Evolutionary conservation across 2,113 vertebrate species (phyloP), one percentile per base, ranked within the genome.

Genomic region (Miniopterus natalensis): DNA sequence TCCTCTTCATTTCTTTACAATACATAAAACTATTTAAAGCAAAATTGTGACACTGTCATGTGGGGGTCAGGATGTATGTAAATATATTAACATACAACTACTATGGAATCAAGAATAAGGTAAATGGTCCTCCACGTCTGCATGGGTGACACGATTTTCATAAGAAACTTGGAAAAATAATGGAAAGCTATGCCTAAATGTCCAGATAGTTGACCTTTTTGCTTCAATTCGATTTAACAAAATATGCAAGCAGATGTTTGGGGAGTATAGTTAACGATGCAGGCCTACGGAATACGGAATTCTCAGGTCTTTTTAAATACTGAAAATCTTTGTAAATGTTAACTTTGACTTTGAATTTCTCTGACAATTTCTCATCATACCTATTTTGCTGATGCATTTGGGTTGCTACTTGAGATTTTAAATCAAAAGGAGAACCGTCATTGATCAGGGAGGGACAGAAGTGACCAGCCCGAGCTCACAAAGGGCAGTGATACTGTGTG

Each of bases 1-100:
- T 29, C 36, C 13, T 73, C 29, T 11, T 27, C 92, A 73, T 88
- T 81, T 88, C 63, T 86, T 84, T 88, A 90, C 75, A 92, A 84
- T 66, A 73, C n/a, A 86, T 20, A 20, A 4, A 65, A 71, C 23
- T 86, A 6, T 49, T 84, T 65, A 70, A 96, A 92, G n/a, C 12
- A 84, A 95, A 90, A 80, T 61, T 49, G 47, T 23, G 51, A 29
- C 18, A 85, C 13, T 83, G 3, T 51, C 29, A 10, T 89, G 2
- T 49, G 17, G 11, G 6, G 4, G 53, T 92, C 47, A 42, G 47
- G 63, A 89, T 53, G 3, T 29, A 85, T 18, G 3, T 20, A 61
- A 66, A 81, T 89, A 2, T 66, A 77, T 77, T 65, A 77, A 40
- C 10, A 49, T 31, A 80, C 3, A 47, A n/a, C 27, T 63, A 87